Conservation (phyloP, 2,113 vertebrate species). For the Syrmaticus mikado region DNA sequence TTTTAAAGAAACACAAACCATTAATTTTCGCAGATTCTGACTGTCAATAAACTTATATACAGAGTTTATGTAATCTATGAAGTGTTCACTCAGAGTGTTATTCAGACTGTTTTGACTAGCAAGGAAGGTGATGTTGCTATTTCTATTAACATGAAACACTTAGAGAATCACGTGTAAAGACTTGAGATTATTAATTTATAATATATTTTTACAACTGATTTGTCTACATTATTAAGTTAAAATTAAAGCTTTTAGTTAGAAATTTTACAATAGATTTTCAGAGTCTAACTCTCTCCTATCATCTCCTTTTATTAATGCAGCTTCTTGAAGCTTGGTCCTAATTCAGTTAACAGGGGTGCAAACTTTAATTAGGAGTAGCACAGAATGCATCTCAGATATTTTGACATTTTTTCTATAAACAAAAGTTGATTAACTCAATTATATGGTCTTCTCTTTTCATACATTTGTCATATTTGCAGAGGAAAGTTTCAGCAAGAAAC, state of each 20-base stretch:
- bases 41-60: neutral
- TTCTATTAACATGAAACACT: neutral
- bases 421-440: neutral
- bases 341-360: neutral
- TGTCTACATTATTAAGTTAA: neutral
- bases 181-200: conserved; percentile 38
- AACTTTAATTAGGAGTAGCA: neutral
- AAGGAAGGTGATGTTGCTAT: conserved; percentile 32
- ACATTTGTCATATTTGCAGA: neutral
- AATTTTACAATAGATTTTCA: neutral
- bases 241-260: neutral
- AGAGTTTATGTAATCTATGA: neutral
- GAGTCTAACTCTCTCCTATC: neutral
- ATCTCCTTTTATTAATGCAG: neutral
- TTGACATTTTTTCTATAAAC: neutral
- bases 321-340: neutral
- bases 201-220: neutral
- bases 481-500: neutral
- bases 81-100: neutral
- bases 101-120: neutral
- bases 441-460: neutral
- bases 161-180: neutral
- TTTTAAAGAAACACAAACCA: too few relatives aligned
- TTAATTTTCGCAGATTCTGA: neutral
- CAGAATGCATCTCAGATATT: neutral